A percentile compares a stretch with the other conserved stretches of the same genome.
These are phyloP conservation scores for human DNA, from an alignment of 2,113 vertebrate genomes.

Conservation along the genomic window GRCh38 chr14:30669501-30670000, in stretches of 20 bases:
- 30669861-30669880: not conserved
- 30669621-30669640: not conserved
- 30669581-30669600: not conserved
- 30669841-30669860: not conserved
- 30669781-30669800: conserved; percentile 6
- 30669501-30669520: not conserved
- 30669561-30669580: not conserved
- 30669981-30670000: not conserved
- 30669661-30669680: not conserved
- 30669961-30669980: not conserved
- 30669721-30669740: not conserved
- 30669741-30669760: not conserved
- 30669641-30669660: conserved; percentile 49
- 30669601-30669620: not conserved
- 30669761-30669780: not conserved
- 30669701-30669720: not conserved
- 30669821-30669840: not conserved
- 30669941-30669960: not conserved
- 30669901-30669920: conserved; percentile 21
- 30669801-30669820: not conserved
- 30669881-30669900: not conserved
- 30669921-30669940: not conserved
- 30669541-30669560: not conserved
- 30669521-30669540: too few relatives aligned
- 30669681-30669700: not conserved